Evolutionary conservation across 2,113 vertebrate genomes (phyloP).

Genomic region (Chelonoidis abingdonii): DNA sequence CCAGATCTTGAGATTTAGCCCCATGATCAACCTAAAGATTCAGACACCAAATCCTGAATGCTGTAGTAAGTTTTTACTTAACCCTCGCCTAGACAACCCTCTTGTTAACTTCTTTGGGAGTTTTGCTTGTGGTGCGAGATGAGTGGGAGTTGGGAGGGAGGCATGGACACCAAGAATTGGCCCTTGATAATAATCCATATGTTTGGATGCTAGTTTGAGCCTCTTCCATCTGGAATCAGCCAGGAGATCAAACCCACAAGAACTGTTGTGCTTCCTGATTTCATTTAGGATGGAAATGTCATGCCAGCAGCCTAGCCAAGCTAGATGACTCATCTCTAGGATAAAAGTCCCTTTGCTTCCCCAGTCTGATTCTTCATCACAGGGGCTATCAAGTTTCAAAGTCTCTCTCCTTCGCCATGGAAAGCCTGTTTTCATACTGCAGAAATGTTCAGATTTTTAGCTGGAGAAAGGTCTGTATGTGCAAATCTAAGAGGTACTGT

Average conservation of each 20-base stretch:
- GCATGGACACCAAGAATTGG: not conserved
- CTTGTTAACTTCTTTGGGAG: not conserved
- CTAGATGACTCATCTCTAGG: not conserved
- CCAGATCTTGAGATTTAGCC: not conserved
- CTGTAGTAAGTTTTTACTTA: not conserved
- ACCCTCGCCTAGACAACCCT: not conserved
- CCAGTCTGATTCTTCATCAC: not conserved
- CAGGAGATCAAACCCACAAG: not conserved
- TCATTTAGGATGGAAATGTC: not conserved
- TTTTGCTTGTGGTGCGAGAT: not conserved
- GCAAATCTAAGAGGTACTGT: not conserved
- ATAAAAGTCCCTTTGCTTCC: not conserved
- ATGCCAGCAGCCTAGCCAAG: not conserved
- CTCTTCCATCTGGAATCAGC: not conserved
- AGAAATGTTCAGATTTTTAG: not conserved
- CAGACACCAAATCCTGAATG: not conserved
- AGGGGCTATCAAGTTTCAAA: not conserved
- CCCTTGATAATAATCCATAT: not conserved
- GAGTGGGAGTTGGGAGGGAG: not conserved
- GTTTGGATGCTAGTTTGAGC: not conserved
- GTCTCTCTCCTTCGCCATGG: not conserved
- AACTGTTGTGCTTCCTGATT: not conserved
- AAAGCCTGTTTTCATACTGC: not conserved
- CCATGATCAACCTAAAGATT: not conserved
- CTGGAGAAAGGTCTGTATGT: not conserved